Base-by-base conservation (phyloP, 2,113 vertebrate species). In the Zosterops pallidus region DNA sequence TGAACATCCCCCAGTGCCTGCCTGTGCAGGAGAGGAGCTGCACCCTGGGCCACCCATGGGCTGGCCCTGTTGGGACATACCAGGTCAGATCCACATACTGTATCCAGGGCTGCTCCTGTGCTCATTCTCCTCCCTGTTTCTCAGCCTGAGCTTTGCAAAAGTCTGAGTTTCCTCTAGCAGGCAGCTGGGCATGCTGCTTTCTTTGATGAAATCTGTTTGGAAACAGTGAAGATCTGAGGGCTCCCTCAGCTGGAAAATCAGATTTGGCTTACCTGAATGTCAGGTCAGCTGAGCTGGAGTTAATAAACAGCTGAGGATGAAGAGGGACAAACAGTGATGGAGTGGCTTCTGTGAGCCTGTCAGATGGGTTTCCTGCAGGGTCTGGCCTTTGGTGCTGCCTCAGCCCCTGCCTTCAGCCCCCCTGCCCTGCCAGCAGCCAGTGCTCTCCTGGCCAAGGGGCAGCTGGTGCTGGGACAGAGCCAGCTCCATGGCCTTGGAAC, bases 361-460 rank as follows among this genome's bases (percentile, higher is more conserved):
- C 35, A 56, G 57, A 33, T 5, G 47, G 55, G 14, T 72, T 64
- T 83, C 12, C 53, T 39, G 35, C 74, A 55, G 42, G 17, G 9
- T 42, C 69, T 2, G 4, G 23, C 37, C 55, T 41, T 55, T 39
- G 42, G 13, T 0, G 4, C 41, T 63, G 78, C 62, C 82, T 44
- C 4, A 3, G 41, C 23, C 2, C 0, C 25, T n/a, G 33, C 35
- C 55, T 47, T 41, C 28, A 4, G 6, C 39, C 29, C 46, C 24
- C 8, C 42, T 64, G 63, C 25, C 60, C 52, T 70, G 29, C 33
- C 4, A 4, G 68, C 2, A 8, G 31, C 19, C 84, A 64, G 70
- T 0, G 0, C 37, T 53, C 8, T 2, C 55, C 56, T 57, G 46
- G 23, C 23, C 2, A 0, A 60, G 26, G 25, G 44, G 33, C 25